phyloP scores from a whole-genome alignment of 1,140 invertebrate species.

The Brachionus manjavacas region DNA sequence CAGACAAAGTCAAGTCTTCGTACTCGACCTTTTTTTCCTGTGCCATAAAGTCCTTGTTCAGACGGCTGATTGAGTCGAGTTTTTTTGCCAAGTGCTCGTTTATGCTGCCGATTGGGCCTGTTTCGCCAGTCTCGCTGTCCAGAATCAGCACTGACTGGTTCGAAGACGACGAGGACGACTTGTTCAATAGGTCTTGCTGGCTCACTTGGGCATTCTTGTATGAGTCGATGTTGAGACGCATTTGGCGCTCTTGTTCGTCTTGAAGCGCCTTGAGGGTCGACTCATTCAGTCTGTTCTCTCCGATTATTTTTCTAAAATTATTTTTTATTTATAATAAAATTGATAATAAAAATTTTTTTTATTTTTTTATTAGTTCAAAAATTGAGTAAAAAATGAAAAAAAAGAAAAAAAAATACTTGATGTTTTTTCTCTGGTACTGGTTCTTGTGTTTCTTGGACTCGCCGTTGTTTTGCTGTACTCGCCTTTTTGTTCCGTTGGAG shows the following conservation, averaged over 20 bases:
- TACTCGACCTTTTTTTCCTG: slow-evolving; percentile 17
- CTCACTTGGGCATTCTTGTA: slow-evolving; percentile 8
- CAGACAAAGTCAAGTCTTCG: neutral
- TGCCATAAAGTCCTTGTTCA: neutral
- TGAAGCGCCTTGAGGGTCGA: slow-evolving; percentile 16
- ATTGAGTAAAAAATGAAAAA: no score
- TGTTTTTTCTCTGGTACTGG: neutral
- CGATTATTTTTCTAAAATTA: slow-evolving; percentile 2
- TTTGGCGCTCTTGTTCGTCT: slow-evolving; percentile 41
- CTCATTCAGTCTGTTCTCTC: slow-evolving; percentile 20
- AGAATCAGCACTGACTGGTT: slow-evolving; percentile 5
- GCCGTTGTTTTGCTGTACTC: neutral
- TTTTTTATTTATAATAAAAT: neutral
- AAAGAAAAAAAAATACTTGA: neutral
- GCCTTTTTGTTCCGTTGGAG: neutral
- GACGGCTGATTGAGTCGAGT: neutral
- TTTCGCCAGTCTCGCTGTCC: neutral
- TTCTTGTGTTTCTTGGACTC: neutral
- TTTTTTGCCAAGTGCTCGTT: slow-evolving; percentile 4
- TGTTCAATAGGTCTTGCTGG: neutral
- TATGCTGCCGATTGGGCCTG: neutral
- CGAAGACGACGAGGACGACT: neutral
- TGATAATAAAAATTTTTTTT: neutral
- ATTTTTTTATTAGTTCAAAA: no score
- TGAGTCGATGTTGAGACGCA: neutral